Evolutionary conservation across 2,113 vertebrate species (phyloP).

Genomic region (Typhlomys cinereus): DNA sequence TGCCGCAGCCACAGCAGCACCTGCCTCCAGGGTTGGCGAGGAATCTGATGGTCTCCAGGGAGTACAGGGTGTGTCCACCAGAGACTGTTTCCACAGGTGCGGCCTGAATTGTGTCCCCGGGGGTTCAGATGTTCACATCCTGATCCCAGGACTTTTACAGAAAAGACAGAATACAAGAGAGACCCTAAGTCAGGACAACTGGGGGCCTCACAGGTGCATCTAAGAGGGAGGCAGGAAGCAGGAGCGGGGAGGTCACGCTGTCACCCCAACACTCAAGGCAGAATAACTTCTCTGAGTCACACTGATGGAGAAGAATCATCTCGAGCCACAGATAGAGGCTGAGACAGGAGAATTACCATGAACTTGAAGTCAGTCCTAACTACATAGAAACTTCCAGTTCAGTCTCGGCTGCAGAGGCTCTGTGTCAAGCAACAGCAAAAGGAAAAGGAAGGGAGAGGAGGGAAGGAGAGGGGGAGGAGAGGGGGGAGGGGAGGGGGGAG

Average conservation of each 20-base stretch:
- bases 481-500: too few species aligned
- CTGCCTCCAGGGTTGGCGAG: neutral
- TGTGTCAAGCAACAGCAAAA: neutral
- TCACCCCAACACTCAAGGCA: neutral
- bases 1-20: fast-evolving
- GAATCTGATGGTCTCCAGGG: neutral
- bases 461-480: too few species aligned
- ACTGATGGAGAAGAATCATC: neutral
- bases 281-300: neutral
- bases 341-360: neutral
- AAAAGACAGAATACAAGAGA: neutral
- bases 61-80: neutral
- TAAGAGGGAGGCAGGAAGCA: neutral
- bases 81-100: too few species aligned
- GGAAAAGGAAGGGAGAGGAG: neutral
- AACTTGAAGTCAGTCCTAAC: neutral
- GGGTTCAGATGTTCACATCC: neutral
- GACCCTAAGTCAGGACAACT: neutral
- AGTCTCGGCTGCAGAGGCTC: neutral
- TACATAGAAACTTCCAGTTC: neutral
- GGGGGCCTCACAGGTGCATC: neutral
- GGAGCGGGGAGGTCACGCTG: neutral
- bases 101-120: neutral
- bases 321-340: neutral
- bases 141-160: neutral